These are phyloP conservation scores for Lissonota sp. DNA, from an alignment of 2,888 invertebrate species.

Conservation along the genomic window DNA sequence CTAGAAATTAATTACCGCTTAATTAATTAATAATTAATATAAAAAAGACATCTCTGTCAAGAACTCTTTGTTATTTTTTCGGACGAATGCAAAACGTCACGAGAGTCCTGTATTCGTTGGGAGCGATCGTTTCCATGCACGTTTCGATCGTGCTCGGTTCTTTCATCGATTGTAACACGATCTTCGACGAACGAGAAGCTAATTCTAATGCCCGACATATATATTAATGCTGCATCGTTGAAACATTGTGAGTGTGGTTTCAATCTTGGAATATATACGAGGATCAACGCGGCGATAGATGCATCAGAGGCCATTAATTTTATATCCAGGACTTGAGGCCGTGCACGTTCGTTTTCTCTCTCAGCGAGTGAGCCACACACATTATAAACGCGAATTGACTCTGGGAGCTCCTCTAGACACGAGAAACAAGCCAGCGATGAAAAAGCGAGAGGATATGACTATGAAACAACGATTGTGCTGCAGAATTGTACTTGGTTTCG, in stretches of 20 bases:
- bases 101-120: not conserved
- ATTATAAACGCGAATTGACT: conserved; percentile 13
- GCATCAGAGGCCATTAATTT: conserved; percentile 60
- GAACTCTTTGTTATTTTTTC: no score
- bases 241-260: not conserved
- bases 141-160: not conserved
- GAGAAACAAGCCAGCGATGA: conserved; percentile 71
- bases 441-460: conserved; percentile 21
- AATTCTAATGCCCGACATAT: conserved; percentile 21
- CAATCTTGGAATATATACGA: no score
- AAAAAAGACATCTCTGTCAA: no score
- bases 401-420: conserved; percentile 35
- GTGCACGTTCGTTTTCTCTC: conserved; percentile 27
- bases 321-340: conserved; percentile 52
- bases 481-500: conserved; percentile 23
- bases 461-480: conserved; percentile 3
- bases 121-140: not conserved
- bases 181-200: conserved; percentile 13
- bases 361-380: no score
- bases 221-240: not conserved
- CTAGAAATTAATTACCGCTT: no score
- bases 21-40: no score
- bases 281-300: conserved; percentile 35
- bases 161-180: not conserved
- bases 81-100: no score